Evolutionary conservation across 2,888 invertebrate species (phyloP), one percentile per base, ranked within the genome.

Genomic region (Sialis lutaria): DNA sequence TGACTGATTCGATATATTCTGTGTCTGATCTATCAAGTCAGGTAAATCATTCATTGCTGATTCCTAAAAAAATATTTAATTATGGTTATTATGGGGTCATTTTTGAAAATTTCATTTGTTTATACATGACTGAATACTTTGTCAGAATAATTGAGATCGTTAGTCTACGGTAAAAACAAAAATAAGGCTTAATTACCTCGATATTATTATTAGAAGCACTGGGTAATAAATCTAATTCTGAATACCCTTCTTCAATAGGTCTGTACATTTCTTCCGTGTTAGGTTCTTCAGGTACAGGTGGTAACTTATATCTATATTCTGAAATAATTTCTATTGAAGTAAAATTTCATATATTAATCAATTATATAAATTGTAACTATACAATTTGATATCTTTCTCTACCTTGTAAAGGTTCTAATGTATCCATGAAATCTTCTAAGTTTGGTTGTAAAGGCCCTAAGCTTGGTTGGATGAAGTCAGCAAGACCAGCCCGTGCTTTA

Each of bases 401-500:
- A 84, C 85, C 87, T 68, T 83, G 85, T 53, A 87, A 70, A 6
- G 86, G 88, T 65, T 89, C 83, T 63, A 89, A 71, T 51, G 84
- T 85, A 60, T 90, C 90, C 87, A 90, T 90, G 67, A 89, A 89
- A 67, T 92, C 92, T 61, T 93, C 92, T 58, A 96, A 75, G 68
- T 90, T 92, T 53, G 98, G 97, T 67, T 98, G 97, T 50, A 98
- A 70, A 47, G 96, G 93, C 39, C 93, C 87, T 59, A 98, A 77
- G 62, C 95, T 95, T 46, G 98, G 98, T 69, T 98, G 98, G 65
- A 98, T 95, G 61, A 97, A 91, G 69, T 98, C 95, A 44, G 95
- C 91, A 60, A 88, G 74, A 58, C 84, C 85, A 47, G 89, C 87
- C 63, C 85, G 78, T 45, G 86, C 88, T 87, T 65, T 37, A 67